Evolutionary conservation across 2,113 vertebrate genomes (phyloP), one percentile per base, ranked within the genome.

Genomic region (Ginglymostoma cirratum): DNA sequence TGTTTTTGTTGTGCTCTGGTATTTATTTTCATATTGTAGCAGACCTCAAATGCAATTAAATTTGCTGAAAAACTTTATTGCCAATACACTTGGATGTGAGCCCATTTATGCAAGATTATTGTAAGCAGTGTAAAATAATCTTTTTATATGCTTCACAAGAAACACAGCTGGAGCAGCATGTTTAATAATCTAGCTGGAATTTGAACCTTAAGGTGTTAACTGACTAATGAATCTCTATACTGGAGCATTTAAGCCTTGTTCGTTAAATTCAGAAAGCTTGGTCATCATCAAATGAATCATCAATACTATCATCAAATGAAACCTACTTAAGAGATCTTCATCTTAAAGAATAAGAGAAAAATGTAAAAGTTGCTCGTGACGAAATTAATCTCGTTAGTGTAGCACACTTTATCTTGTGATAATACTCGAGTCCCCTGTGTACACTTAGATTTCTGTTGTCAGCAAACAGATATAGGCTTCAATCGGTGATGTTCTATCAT

Each of bases 41-140:
- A 34, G 1, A 15, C 19, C n/a, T 21, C 38, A 42, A 83, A 80
- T 80, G 38, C 12, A n/a, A 34, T 78, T 80, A 80, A 42, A 42
- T 83, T 42, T 83, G 15, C 38, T n/a, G 55, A n/a, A 92, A 66
- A 78, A 10, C 12, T 21, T 6, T 21, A 66, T 66, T 66, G 55
- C 30, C 14, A 87, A 30, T 14, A 52, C 52, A 27, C 45, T 87
- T 87, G 34, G 15, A 93, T 93, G 55, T 8, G n/a, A 65, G 5
- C 15, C 89, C n/a, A 90, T 90, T 5, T 61, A 5, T 19, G 87
- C n/a, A 38, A 83, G 38, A 93, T 42, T 93, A 93, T 61, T 67
- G 89, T 93, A 66, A 93, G 4, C 14, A 93, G 42, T 42, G 15
- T 72, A 95, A 95, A 95, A 52, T 95, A 95, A 55, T 69, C 94